phyloP scores from a whole-genome alignment of 2,888 invertebrate species.

The Ferrisia virgata region DNA sequence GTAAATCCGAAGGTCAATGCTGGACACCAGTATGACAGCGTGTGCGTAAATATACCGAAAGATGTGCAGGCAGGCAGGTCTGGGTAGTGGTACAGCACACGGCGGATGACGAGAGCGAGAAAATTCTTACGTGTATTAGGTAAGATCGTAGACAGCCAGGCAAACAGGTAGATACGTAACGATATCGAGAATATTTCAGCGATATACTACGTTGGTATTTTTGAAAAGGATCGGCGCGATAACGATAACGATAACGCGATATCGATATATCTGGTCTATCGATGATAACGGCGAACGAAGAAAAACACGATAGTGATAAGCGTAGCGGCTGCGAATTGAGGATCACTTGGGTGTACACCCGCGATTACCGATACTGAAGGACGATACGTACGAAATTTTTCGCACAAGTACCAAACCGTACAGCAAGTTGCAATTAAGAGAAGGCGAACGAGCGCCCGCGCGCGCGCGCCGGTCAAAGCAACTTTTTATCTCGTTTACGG shows the following conservation, averaged over 20 bases:
- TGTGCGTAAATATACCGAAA: background rate
- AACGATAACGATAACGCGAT: background rate
- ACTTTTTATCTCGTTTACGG: background rate
- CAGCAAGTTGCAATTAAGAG: background rate
- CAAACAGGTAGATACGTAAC: background rate
- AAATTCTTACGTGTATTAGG: too few relatives aligned
- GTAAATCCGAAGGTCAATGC: slow-evolving; percentile 33
- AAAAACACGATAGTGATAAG: background rate
- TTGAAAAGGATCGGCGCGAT: too few relatives aligned
- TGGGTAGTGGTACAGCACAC: too few relatives aligned
- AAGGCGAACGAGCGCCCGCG: background rate
- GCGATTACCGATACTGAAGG: slow-evolving; percentile 21
- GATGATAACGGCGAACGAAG: background rate
- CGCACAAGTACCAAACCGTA: slow-evolving; percentile 25
- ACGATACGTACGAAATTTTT: background rate
- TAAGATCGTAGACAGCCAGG: background rate
- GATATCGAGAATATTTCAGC: background rate
- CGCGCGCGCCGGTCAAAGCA: too few relatives aligned
- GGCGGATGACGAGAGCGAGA: background rate
- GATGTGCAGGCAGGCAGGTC: too few relatives aligned
- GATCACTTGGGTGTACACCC: slow-evolving; percentile 1
- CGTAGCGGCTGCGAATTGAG: background rate
- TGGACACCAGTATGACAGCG: background rate
- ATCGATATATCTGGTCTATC: too few relatives aligned
- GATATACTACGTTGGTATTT: too few relatives aligned